Base-by-base conservation (phyloP, 2,113 vertebrate species). In the Telmatochromis sp. region DNA sequence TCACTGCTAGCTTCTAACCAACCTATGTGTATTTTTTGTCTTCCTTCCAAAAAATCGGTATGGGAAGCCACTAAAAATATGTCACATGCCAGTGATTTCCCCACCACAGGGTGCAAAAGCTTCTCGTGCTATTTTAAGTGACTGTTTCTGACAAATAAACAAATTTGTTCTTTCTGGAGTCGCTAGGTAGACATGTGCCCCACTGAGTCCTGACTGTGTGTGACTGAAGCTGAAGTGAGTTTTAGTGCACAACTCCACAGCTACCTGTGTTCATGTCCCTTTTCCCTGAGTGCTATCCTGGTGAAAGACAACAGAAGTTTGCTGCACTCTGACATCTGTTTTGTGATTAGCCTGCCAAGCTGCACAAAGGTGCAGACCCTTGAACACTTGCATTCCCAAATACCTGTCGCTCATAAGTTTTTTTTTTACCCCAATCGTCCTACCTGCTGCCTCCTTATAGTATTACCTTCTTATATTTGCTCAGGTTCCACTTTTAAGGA, bases 361-460 rank as follows among this genome's bases (percentile, higher is more conserved):
- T 86, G 83, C 85, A 79, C 71, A 89, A 85, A 90, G 65, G 71
- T 45, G 10, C 42, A 7, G 83, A 80, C 40, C 83, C 82, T 83
- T 79, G 78, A 91, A 86, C 84, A 87, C 87, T 91, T 85, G 54
- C 23, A 58, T 90, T 92, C 87, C 84, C 90, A 92, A 92, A 92
- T 54, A 91, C 53, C 40, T 26, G 81, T 53, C 26, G 35, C 54
- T 85, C 31, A 58, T 54, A 86, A 83, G 63, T 40, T 75, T 75
- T 26, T 33, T 83, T 83, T 86, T 86, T 23, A 81, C 40, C 26
- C 65, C 15, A n/a, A 3, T n/a, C 53, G 19, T 40, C 26, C 82
- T 21, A 17, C 63, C 21, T 58, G 23, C 78, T 85, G 9, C 45
- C 65, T 71, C 80, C 65, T 28, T 86, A 37, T 13, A 21, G 19